Base-by-base conservation (phyloP, 2,113 vertebrate species). In the Arenaria interpres region DNA sequence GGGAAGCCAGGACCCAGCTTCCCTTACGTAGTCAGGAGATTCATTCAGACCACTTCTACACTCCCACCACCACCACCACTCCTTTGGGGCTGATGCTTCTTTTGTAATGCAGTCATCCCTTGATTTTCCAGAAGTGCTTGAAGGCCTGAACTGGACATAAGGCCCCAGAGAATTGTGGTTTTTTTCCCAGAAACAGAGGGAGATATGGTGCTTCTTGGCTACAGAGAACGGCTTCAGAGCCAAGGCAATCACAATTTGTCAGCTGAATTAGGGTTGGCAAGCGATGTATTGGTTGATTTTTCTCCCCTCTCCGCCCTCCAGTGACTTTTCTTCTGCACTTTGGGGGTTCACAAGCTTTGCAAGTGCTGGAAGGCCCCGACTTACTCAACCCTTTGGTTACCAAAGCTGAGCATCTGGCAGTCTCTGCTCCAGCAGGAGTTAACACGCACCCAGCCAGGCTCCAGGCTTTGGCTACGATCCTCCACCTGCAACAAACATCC, bases 171-270 rank as follows among this genome's bases (percentile, higher is more conserved):
- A 22, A 6, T 21, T 41, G 37, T 46, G 4, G 48, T 16, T 16
- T 16, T 7, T 50, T 33, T 4, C 39, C 88, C 79, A 80, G 91
- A 72, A 93, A 51, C 24, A 45, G 50, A 48, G 46, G 0, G 1
- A 88, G 78, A 56, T 37, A 14, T 7, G 22, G 53, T 7, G 7
- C 51, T 88, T 56, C 63, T 62, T 91, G 94, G 94, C 84, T 27
- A 51, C 54, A 50, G 37, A 91, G 64, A 76, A 9, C 25, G 62
- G 63, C 35, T 56, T 45, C 53, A 43, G 35, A 85, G 93, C 79
- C 87, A 88, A 93, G 74, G 35, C 83, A 77, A 81, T 84, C 68
- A 53, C 37, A 48, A 50, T 53, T 59, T 81, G 94, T 84, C 94
- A 93, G 79, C 41, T 20, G 22, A 51, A 25, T 7, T 3, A 2